Base-by-base conservation (phyloP, 2,888 invertebrate species). In the Meteorus colon region DNA sequence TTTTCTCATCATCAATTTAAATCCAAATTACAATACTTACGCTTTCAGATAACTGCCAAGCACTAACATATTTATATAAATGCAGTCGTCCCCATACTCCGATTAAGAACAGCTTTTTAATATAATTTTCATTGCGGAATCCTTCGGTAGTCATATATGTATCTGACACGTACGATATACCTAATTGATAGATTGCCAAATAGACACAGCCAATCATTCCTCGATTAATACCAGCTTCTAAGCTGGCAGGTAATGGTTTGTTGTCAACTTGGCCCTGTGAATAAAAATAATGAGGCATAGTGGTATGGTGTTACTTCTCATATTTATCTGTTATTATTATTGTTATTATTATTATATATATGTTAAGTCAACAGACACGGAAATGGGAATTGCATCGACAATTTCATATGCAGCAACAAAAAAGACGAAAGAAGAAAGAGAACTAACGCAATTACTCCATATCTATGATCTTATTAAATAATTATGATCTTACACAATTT, bases 1-100 rank as follows among this genome's bases (percentile, higher is more conserved):
- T 16, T 4, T 4, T 4, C 16, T 48, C 6, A 48, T 48, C 16
- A n/a, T 16, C 4, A 12, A 51, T 41, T 24, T 62, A 34, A 48
- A 62, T 31, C 16, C 41, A 3, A 60, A 72, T 24, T 55, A 10
- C 62, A 41, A 45, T 45, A 80, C 84, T 82, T 81, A 89, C 94
- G 85, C 96, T 96, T 92, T 97, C 97, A 3, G 96, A 94, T 27
- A 99, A 91, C 63, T 98, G 91, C 98, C 98, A 99, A 87, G 96
- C 96, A 1, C 96, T 95, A 69, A 98, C 95, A 86, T 99, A 99
- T 89, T 98, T 98, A 89, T 96, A 97, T 4, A 98, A 90, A 16
- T 94, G 93, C 74, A 95, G 92, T 86, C 96, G 94, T 0, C 95
- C 97, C 96, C 97, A 98, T 1, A 96, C 83, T 1, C 96, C 96